phyloP scores from a whole-genome alignment of 2,113 vertebrate genomes.

The Tyrannus savana region DNA sequence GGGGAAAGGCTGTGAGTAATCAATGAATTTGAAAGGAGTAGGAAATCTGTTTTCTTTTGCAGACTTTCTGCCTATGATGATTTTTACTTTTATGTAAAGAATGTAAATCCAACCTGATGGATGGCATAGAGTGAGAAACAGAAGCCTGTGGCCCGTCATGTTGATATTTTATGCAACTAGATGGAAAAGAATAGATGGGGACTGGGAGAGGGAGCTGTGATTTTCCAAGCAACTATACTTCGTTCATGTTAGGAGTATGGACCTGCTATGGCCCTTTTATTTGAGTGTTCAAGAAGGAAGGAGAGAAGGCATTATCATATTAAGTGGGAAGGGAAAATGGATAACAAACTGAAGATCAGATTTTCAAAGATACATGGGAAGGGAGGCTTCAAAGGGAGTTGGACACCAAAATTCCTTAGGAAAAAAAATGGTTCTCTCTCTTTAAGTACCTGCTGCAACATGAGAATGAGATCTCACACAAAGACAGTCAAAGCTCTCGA shows the following conservation, averaged over 20 bases:
- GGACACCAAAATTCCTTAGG: constrained; percentile 25
- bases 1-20: background rate
- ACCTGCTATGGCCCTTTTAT: background rate
- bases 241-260: background rate
- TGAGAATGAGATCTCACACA: constrained; percentile 36
- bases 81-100: background rate
- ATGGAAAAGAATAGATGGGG: background rate
- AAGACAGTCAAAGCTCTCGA: constrained; percentile 1
- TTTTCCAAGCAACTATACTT: background rate
- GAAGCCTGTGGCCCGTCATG: background rate
- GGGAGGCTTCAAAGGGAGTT: constrained; percentile 33
- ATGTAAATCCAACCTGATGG: background rate
- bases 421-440: background rate
- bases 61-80: background rate
- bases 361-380: constrained; percentile 57
- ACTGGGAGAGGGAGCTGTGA: background rate
- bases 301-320: background rate
- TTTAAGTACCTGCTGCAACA: constrained; percentile 51
- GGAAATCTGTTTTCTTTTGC: background rate
- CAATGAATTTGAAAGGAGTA: background rate
- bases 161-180: background rate
- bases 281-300: background rate
- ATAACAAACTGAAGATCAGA: constrained; percentile 35
- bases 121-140: background rate
- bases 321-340: background rate